Evolutionary conservation across 2,113 vertebrate species (phyloP), one percentile per base, ranked within the genome.

Genomic region (Gobio gobio): DNA sequence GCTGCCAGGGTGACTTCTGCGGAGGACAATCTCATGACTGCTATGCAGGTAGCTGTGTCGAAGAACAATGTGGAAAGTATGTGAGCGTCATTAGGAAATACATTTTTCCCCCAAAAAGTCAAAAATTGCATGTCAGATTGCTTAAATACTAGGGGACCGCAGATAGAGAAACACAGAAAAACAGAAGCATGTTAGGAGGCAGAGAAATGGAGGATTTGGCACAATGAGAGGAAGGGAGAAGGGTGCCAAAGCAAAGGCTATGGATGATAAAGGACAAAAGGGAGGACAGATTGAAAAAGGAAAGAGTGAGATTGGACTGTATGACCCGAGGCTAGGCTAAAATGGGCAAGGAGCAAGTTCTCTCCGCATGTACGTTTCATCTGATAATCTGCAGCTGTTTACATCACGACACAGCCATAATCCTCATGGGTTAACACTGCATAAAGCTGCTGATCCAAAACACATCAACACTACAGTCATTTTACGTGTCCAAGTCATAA

Each of bases 11-110:
- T 96, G 96, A 93, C 95, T 99, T 87, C 98, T 94, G 73, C 96
- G 95, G 88, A 99, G 93, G 4, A 99, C 96, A 2, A 99, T 97
- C n/a, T 99, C 98, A 84, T 97, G 97, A 90, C 96, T 98, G 88
- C 97, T 98, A 78, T 98, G 96, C 47, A 99, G 95, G 93, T 96
- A 96, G 92, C 98, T 99, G 89, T 29, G 40, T 47, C 54, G 74
- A 79, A 85, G 33, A 40, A 70, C 10, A 22, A 22, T 22, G 4
- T 33, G 74, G 16, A 78, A 59, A 66, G 51, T 40, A 76, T 47
- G 80, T 83, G 36, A 59, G 56, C 73, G 59, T 77, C 3, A 16
- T n/a, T n/a, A n/a, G n/a, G n/a, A n/a, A n/a, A n/a, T n/a, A n/a
- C n/a, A n/a, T n/a, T n/a, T n/a, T n/a, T n/a, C n/a, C n/a, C n/a